Evolutionary conservation across 2,113 vertebrate species (phyloP), one percentile per base, ranked within the genome.

Genomic region (Colistium nudipinnis): DNA sequence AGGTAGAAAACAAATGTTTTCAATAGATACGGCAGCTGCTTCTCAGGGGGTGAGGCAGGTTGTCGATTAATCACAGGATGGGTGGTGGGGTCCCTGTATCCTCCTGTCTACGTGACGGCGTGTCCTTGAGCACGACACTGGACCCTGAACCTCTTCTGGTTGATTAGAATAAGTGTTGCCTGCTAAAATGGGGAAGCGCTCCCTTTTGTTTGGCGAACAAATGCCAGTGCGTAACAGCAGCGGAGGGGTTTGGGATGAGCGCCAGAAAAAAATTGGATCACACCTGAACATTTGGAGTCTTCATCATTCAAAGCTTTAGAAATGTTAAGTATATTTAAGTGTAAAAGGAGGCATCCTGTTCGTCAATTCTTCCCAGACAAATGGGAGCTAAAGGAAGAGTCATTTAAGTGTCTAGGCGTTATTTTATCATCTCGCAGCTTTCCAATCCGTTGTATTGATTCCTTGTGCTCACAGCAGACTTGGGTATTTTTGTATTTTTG

Each of bases 361-460:
- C 27, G 47, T 31, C 39, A 52, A 52, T 54, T 61, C 41, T 41
- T 56, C 28, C 16, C 27, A 48, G 71, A 70, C 78, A 64, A 71
- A 72, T 56, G 72, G 51, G 71, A 67, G 62, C 51, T 8, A 25
- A 44, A 66, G 20, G 48, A 28, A 39, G 27, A 66, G 12, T 69
- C 19, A 41, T 80, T 61, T 31, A 49, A 25, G 3, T 54, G 63
- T 73, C 60, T 62, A 30, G 28, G 48, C 25, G 45, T 35, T 28
- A 22, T 62, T 45, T 74, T 73, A 71, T 66, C 63, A 57, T 56
- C 62, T 76, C 43, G 1, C 17, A 44, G 51, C 36, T 43, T 62
- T 63, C 64, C 33, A 39, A 66, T 80, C 74, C 76, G 54, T 66
- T 4, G 0, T 77, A 75, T 83, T 61, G 70, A 80, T 85, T 59